Percentiles rank a stretch among this genome's conserved stretches.
These are phyloP conservation scores for Ivindomyrus marchei DNA, from an alignment of 2,113 vertebrate genomes.

Conservation along the genomic window DNA sequence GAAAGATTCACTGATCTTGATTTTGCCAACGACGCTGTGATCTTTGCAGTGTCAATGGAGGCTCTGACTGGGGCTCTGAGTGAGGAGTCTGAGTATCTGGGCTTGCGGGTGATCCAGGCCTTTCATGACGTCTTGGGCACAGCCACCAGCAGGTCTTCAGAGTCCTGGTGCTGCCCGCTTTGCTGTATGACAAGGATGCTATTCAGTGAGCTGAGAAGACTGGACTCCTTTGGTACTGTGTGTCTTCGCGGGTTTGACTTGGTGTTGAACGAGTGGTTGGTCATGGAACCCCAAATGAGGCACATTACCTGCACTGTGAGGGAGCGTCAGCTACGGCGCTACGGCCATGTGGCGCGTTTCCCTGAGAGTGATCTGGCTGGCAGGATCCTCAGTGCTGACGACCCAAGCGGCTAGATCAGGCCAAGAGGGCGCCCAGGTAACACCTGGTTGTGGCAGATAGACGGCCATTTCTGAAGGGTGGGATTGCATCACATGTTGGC, in stretches of 20 bases:
- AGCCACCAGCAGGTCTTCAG: neutral
- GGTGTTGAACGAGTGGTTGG: neutral
- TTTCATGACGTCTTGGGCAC: too few species aligned
- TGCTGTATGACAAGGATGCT: too few species aligned
- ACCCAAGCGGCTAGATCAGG: too few species aligned
- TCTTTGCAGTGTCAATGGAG: too few species aligned
- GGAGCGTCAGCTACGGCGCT: too few species aligned
- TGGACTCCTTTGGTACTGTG: neutral
- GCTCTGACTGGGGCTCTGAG: too few species aligned
- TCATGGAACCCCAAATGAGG: neutral
- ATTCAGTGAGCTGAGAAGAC: too few species aligned
- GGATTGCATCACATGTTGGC: neutral
- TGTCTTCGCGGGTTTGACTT: neutral
- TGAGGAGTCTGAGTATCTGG: too few species aligned
- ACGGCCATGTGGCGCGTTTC: too few species aligned
- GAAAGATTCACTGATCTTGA: neutral
- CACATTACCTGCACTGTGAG: neutral
- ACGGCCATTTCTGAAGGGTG: neutral
- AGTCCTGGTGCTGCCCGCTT: neutral
- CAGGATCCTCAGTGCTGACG: neutral
- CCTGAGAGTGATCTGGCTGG: neutral
- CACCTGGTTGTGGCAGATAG: neutral
- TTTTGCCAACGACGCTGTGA: neutral
- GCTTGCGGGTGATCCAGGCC: too few species aligned
- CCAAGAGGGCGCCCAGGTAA: neutral